Evolutionary conservation across 1,140 invertebrate species (phyloP), one percentile per base, ranked within the genome.

Genomic region (Thalassaphorura encarpata): DNA sequence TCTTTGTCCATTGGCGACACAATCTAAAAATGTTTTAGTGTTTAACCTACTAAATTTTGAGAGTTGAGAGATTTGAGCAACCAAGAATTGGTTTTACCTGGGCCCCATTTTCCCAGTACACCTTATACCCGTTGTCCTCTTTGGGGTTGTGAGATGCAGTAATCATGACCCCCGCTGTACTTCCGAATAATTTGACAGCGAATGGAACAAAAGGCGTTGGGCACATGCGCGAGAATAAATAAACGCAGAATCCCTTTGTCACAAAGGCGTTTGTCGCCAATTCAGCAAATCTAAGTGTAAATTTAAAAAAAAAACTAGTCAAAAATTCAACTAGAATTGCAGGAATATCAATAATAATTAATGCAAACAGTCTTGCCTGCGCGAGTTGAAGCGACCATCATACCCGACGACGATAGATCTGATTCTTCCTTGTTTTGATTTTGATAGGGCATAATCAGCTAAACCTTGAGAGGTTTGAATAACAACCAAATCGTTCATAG

Each of bases 101-200:
- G n/a, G 87, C 83, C 1, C 92, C 91, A 73, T 97, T 97, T 21
- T 75, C 74, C 85, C 92, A 95, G 70, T 97, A 98, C 3, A 97
- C 90, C 77, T 99, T 99, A 69, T 98, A 99, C 3, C 97, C 97
- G 73, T 99, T 99, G 69, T 99, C 95, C 48, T 97, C 83, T 73
- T 97, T 97, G 0, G 95, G 96, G 76, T 99, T 99, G 66, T 99
- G 96, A 0, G 94, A 98, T 0, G 97, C 96, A 16, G 97, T 99
- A 0, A 99, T 81, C 90, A 97, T 94, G 6, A 97, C 78, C 4
- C 94, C 94, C 48, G 81, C 84, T 3, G 80, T 79, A 52, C 83
- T 83, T 26, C 80, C 79, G 28, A 80, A 82, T 56, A 81, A 73
- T 15, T 73, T 69, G 3, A 94, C 83, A 2, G 79, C 77, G 73